Evolutionary conservation across 1,140 invertebrate species (phyloP).

Genomic region (Pachyrhynchus sulphureomaculatus): DNA sequence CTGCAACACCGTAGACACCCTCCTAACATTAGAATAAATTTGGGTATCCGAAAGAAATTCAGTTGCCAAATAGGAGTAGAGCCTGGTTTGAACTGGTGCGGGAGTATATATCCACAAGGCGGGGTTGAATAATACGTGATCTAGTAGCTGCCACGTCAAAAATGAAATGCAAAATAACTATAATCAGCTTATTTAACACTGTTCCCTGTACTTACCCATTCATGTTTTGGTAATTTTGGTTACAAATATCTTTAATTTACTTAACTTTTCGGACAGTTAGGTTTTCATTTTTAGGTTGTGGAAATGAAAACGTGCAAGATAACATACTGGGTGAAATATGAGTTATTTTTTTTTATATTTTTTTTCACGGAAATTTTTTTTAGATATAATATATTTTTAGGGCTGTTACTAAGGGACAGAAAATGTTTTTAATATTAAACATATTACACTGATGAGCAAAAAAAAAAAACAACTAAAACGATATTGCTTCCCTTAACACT

Average conservation of each 20-base stretch:
- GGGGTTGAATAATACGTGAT: constrained; percentile 98
- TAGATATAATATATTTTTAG: no score
- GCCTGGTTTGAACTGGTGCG: constrained; percentile 90
- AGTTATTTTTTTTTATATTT: no score
- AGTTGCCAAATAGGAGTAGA: constrained; percentile 96
- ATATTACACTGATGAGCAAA: no score
- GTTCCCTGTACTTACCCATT: constrained; percentile 50
- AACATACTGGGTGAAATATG: no score
- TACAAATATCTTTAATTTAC: background rate
- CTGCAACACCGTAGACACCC: constrained; percentile 96
- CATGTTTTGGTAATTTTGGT: background rate
- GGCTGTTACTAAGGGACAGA: no score
- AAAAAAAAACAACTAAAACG: no score
- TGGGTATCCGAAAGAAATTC: constrained; percentile 97
- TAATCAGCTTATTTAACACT: constrained; percentile 62
- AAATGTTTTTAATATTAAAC: no score
- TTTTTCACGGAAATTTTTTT: no score
- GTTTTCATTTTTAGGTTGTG: no score
- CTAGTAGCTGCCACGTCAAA: constrained; percentile 90
- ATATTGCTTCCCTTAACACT: no score
- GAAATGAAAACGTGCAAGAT: no score
- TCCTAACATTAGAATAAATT: constrained; percentile 94
- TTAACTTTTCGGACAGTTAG: no score
- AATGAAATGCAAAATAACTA: constrained; percentile 77
- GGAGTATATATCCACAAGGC: constrained; percentile 98